Conservation (phyloP, 2,113 vertebrate species). For the Taxidea taxus region DNA sequence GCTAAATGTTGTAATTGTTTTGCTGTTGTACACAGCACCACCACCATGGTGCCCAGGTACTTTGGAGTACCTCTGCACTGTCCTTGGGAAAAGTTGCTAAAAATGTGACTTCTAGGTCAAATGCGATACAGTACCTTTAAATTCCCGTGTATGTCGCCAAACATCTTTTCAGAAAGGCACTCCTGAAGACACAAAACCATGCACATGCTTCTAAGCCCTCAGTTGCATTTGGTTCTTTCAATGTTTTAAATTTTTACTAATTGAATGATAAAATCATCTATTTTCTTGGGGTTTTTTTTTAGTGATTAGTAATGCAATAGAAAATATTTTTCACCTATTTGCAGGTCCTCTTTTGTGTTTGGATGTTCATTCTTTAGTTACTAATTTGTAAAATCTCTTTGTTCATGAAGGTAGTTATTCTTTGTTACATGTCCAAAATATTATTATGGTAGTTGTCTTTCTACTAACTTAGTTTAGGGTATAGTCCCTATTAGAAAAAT, state of each 20-base stretch:
- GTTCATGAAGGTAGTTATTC: neutral
- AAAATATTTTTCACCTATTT: neutral
- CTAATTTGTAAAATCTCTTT: neutral
- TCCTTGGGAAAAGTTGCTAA: neutral
- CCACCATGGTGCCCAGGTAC: too few relatives aligned
- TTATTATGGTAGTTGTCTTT: neutral
- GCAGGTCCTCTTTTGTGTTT: neutral
- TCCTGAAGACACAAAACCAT: rapidly evolving
- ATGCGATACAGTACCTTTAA: rapidly evolving
- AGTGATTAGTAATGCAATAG: neutral
- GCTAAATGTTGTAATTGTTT: neutral
- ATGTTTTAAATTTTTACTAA: neutral
- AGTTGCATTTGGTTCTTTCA: neutral
- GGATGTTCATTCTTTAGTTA: neutral
- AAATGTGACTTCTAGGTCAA: neutral
- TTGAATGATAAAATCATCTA: neutral
- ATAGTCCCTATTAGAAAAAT: neutral
- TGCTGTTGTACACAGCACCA: neutral
- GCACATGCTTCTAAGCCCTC: neutral
- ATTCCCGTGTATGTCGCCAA: rapidly evolving
- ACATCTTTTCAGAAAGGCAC: neutral
- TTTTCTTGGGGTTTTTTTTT: neutral
- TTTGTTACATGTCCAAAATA: neutral
- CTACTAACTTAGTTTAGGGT: neutral
- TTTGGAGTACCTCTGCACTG: rapidly evolving